phyloP scores from a whole-genome alignment of 2,888 invertebrate genomes.

The Tiphia femorata region DNA sequence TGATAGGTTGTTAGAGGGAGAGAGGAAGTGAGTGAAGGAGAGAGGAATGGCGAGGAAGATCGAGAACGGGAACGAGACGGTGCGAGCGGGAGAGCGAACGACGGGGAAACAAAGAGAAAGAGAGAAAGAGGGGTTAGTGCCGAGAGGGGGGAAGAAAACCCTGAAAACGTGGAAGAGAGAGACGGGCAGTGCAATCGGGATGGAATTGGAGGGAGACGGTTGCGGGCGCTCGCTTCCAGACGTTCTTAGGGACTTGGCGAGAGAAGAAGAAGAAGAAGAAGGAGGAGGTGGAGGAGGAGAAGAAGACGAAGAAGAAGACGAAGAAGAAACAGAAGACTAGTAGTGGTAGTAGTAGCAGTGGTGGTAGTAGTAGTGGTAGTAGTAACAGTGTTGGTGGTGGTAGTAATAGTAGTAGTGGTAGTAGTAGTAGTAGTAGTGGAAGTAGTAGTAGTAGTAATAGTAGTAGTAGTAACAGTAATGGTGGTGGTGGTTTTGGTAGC shows the following conservation, averaged over 20 bases:
- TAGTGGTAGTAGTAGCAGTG: constrained; percentile 37
- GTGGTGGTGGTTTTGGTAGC: constrained; percentile 43
- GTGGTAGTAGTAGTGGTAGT: background rate
- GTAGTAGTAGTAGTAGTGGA: constrained; percentile 34
- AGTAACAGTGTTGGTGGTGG: background rate
- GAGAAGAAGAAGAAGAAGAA: constrained; percentile 16
- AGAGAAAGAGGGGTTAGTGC: constrained; percentile 7
- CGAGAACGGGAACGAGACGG: constrained; percentile 7
- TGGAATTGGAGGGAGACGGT: constrained; percentile 13
- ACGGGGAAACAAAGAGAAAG: constrained; percentile 6
- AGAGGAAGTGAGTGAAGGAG: constrained; percentile 30
- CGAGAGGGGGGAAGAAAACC: no score
- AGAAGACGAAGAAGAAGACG: constrained; percentile 1
- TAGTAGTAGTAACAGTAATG: constrained; percentile 27
- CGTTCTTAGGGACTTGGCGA: constrained; percentile 1
- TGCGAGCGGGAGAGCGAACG: constrained; percentile 7
- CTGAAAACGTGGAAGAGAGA: constrained; percentile 14
- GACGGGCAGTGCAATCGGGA: constrained; percentile 10
- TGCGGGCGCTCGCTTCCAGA: background rate
- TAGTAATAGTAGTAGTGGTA: constrained; percentile 6
- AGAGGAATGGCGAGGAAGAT: constrained; percentile 4
- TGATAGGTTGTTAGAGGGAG: constrained; percentile 53
- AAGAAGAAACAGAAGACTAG: constrained; percentile 5
- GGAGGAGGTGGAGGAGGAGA: constrained; percentile 10
- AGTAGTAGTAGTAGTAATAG: constrained; percentile 18